Evolutionary conservation across 92 coral and sea anemone species (phyloP).

Genomic region (Nematostella vectensis): DNA sequence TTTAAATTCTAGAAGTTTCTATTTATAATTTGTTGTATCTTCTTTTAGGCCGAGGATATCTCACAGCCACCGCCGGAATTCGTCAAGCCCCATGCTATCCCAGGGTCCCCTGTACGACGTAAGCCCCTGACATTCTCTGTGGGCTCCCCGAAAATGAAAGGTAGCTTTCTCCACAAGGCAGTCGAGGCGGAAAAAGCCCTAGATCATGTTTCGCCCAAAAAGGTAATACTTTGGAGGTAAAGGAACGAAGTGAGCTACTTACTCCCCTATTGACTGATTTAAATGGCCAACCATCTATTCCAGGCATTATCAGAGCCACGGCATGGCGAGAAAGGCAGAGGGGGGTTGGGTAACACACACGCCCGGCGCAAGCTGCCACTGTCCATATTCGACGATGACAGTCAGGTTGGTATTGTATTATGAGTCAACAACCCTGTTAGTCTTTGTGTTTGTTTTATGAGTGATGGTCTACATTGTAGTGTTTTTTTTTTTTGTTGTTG

Average conservation of each 20-base stretch:
- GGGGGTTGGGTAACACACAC: constrained; percentile 52
- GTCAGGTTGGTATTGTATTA: constrained; percentile 50
- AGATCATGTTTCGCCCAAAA: constrained; percentile 67
- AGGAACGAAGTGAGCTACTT: not conserved
- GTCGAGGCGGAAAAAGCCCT: constrained; percentile 60
- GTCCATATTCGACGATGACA: constrained; percentile 68
- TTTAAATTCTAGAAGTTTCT: too few relatives aligned
- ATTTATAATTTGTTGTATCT: too few relatives aligned
- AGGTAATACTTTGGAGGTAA: constrained; percentile 27
- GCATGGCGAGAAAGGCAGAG: constrained; percentile 23
- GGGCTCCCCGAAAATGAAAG: constrained; percentile 82
- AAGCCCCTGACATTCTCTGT: constrained; percentile 46
- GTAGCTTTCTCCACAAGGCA: constrained; percentile 91
- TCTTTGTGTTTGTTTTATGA: too few relatives aligned
- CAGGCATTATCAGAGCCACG: constrained; percentile 30
- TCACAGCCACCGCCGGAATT: constrained; percentile 29
- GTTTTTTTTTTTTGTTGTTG: not conserved
- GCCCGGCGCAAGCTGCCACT: constrained; percentile 95
- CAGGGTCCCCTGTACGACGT: constrained; percentile 75
- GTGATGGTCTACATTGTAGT: not conserved
- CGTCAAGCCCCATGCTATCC: constrained; percentile 48
- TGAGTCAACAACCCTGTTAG: too few relatives aligned
- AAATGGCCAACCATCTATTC: too few relatives aligned
- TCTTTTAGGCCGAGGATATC: constrained; percentile 49
- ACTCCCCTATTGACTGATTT: not conserved